A percentile compares a stretch with the other conserved stretches of the same genome.
phyloP scores from a whole-genome alignment of 1,140 invertebrate genomes.

The Scaptomyza hsui region DNA sequence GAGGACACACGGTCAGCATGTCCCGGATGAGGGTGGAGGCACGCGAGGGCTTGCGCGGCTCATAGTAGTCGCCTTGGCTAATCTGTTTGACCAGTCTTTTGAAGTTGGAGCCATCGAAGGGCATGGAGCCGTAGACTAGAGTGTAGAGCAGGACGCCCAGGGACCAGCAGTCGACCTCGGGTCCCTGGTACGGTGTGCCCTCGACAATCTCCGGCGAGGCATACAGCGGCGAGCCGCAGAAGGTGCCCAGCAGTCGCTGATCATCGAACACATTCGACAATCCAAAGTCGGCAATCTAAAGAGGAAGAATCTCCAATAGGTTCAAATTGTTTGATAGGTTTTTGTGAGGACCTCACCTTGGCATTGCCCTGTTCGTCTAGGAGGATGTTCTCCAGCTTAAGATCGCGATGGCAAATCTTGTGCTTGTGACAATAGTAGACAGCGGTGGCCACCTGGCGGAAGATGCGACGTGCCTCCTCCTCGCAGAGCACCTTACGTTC shows the following conservation, averaged over 20 bases:
- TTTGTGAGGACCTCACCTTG: too few species aligned
- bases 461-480: conserved; percentile 96
- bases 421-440: conserved; percentile 99
- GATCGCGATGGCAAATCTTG: conserved; percentile 98
- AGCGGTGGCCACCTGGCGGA: conserved; percentile 98
- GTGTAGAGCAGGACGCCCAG: conserved; percentile 98
- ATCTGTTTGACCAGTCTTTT: conserved; percentile 98
- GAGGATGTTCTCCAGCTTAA: conserved; percentile 99
- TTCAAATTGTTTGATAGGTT: too few species aligned
- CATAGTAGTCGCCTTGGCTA: conserved; percentile 98
- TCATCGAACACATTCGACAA: conserved; percentile 99
- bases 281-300: conserved; percentile 98
- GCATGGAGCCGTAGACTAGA: conserved; percentile 99
- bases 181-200: conserved; percentile 98
- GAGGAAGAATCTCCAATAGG: too few species aligned
- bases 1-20: conserved; percentile 96
- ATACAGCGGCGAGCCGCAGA: conserved; percentile 98
- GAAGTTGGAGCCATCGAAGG: conserved; percentile 99
- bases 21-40: conserved; percentile 97
- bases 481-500: conserved; percentile 95
- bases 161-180: conserved; percentile 98
- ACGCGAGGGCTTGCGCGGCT: conserved; percentile 97
- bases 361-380: conserved; percentile 97
- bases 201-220: conserved; percentile 99
- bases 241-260: conserved; percentile 94